Evolutionary conservation across 2,888 invertebrate species (phyloP).

Genomic region (Dexiosoma caninum): DNA sequence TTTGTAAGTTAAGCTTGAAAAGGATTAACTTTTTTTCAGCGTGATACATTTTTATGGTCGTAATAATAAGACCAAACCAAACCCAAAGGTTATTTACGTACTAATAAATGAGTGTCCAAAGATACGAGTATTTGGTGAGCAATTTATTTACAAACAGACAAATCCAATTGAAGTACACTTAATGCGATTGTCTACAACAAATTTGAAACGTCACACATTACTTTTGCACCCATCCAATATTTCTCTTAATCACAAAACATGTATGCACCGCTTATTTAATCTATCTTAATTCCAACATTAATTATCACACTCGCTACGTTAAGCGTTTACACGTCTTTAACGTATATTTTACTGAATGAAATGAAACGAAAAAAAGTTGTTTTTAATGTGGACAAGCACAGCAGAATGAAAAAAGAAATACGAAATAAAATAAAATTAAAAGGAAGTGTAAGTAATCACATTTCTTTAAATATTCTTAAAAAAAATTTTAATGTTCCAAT

Average conservation of each 20-base stretch:
- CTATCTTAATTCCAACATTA: constrained; percentile 3
- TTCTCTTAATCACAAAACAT: not conserved
- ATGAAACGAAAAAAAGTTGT: not conserved
- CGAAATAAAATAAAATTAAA: constrained; percentile 11
- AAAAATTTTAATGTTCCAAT: not conserved
- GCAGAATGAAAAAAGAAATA: not conserved
- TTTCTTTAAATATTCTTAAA: constrained; percentile 12
- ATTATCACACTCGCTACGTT: not conserved
- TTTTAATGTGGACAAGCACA: not conserved
- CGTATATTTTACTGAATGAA: not conserved
- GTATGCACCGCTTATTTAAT: not conserved
- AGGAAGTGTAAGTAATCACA: constrained; percentile 26
- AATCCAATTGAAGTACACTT: too few relatives aligned
- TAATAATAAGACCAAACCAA: too few relatives aligned
- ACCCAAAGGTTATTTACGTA: too few relatives aligned
- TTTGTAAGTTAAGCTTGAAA: too few relatives aligned
- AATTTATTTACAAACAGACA: too few relatives aligned
- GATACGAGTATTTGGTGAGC: too few relatives aligned
- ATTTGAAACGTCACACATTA: not conserved
- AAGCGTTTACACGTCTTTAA: not conserved
- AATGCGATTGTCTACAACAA: not conserved
- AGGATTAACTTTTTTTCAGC: too few relatives aligned
- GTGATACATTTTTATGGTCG: too few relatives aligned
- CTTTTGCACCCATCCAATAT: not conserved
- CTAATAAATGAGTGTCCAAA: too few relatives aligned